A percentile compares a stretch with the other conserved stretches of the same genome.
These are phyloP conservation scores for Drosophila virilis DNA, from an alignment of 1,140 invertebrate genomes.

Conservation along the genomic window DNA sequence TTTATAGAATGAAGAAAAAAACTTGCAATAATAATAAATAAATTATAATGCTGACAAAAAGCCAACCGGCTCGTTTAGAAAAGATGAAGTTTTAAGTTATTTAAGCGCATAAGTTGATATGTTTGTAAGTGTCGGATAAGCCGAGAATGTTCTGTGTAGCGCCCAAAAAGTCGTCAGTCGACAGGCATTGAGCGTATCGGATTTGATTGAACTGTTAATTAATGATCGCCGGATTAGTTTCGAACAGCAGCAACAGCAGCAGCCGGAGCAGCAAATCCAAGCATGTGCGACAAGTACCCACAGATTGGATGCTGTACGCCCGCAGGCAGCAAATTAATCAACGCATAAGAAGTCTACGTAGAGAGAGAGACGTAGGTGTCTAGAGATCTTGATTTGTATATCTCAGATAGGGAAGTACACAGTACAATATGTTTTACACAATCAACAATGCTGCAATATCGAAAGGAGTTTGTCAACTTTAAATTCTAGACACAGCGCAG, in stretches of 20 bases:
- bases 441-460: constrained; percentile 7
- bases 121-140: constrained; percentile 4
- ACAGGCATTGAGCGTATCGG: constrained; percentile 58
- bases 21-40: constrained; percentile 55
- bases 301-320: constrained; percentile 69
- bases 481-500: neutral
- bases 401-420: constrained; percentile 39
- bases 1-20: constrained; percentile 37
- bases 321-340: constrained; percentile 73
- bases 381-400: constrained; percentile 53
- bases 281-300: constrained; percentile 64
- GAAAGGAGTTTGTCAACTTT: constrained; percentile 56
- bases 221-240: constrained; percentile 66
- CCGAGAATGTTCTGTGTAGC: constrained; percentile 27
- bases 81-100: constrained; percentile 16
- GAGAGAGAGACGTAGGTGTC: constrained; percentile 54
- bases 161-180: constrained; percentile 27
- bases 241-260: constrained; percentile 19
- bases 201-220: constrained; percentile 80
- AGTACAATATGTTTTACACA: constrained; percentile 20
- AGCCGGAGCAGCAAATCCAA: constrained; percentile 6
- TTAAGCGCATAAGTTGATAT: neutral
- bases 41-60: constrained; percentile 14
- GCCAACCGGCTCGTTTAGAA: neutral
- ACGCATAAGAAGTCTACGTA: constrained; percentile 44